Percentiles rank a stretch among this genome's conserved stretches.
phyloP scores from a whole-genome alignment of 2,797 vertebrate genomes.

The Halcyon chelicuti region DNA sequence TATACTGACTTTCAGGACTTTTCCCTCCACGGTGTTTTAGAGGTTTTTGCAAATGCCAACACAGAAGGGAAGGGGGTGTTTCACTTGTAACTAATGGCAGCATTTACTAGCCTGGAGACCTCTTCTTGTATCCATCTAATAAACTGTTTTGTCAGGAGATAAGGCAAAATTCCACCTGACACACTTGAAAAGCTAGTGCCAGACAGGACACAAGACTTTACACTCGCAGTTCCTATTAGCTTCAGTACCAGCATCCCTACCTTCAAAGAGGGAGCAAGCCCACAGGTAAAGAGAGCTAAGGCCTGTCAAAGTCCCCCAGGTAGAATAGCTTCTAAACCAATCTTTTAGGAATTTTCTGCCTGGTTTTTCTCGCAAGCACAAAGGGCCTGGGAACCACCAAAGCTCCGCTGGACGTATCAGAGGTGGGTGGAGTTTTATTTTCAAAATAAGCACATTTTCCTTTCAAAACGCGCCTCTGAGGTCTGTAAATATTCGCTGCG shows the following conservation, averaged over 20 bases:
- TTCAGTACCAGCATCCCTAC: neutral
- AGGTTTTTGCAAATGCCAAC: constrained; percentile 30
- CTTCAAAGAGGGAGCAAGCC: neutral
- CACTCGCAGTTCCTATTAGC: neutral
- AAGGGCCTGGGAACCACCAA: neutral
- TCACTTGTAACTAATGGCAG: constrained; percentile 48
- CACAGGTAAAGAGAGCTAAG: neutral
- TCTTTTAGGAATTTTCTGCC: neutral
- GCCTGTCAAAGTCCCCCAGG: neutral
- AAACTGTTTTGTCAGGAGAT: constrained; percentile 45
- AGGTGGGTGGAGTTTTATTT: neutral
- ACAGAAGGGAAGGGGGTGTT: constrained; percentile 29
- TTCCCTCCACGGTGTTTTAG: constrained; percentile 5
- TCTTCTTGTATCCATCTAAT: constrained; percentile 35
- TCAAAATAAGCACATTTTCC: neutral
- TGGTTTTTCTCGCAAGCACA: neutral
- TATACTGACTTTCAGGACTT: constrained; percentile 9
- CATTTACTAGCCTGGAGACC: constrained; percentile 41
- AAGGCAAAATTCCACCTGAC: constrained; percentile 21
- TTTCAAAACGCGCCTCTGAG: neutral
- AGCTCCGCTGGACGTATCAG: neutral
- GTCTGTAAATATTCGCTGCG: neutral
- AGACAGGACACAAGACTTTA: neutral
- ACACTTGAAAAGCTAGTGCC: constrained; percentile 35
- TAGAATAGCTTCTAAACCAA: neutral